A percentile compares a stretch with the other conserved stretches of the same genome.
Conservation (phyloP, 2,888 invertebrate species). For the Heliconius charithonia region DNA sequence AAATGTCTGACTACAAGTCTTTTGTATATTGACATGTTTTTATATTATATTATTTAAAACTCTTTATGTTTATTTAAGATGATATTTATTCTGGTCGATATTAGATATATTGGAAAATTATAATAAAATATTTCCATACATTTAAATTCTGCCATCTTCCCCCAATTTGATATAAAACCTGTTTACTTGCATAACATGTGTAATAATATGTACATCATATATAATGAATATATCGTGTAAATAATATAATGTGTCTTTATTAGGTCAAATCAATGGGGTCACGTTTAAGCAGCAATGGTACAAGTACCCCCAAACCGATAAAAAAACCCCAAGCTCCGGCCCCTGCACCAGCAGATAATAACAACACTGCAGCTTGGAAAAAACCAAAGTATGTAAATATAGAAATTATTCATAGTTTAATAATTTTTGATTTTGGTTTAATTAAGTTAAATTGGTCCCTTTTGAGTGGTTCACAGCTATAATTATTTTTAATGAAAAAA, state of each 20-base stretch:
- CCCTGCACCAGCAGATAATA: constrained; percentile 60
- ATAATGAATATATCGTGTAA: no score
- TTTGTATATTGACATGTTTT: no score
- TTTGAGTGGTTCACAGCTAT: constrained; percentile 41
- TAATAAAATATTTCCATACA: no score
- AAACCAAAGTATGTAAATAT: constrained; percentile 70
- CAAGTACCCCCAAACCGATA: constrained; percentile 49
- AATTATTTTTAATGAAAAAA: neutral
- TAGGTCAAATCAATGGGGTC: constrained; percentile 76
- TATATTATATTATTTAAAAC: no score
- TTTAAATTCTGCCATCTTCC: no score
- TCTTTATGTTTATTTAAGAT: no score
- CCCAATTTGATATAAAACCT: no score
- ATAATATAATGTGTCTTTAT: neutral
- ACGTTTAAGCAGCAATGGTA: constrained; percentile 58
- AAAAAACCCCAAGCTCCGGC: constrained; percentile 44
- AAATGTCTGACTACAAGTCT: no score
- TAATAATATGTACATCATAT: no score
- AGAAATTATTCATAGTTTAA: neutral
- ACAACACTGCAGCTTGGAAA: constrained; percentile 74
- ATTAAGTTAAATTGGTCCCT: neutral
- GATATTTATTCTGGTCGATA: no score
- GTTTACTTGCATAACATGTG: no score
- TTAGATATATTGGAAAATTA: no score
- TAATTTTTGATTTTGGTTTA: neutral